Evolutionary conservation across 1,140 invertebrate species (phyloP).

Genomic region (Leptinotarsa defecta): DNA sequence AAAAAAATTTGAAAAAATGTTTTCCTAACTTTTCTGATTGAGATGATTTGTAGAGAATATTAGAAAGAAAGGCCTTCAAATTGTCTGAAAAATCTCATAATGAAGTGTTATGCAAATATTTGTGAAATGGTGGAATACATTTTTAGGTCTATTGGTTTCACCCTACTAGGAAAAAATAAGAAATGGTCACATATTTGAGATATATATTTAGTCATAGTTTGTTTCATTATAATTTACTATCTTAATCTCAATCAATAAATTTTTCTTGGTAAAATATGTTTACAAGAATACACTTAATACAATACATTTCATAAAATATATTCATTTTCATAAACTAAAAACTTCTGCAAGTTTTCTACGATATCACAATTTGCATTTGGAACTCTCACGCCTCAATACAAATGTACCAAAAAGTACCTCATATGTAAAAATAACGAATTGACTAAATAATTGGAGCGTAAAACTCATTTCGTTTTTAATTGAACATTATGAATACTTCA

Average conservation of each 20-base stretch:
- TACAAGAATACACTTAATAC: slow-evolving; percentile 54
- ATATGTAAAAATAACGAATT: slow-evolving; percentile 10
- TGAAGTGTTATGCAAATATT: too few relatives aligned
- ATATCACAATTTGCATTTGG: slow-evolving; percentile 55
- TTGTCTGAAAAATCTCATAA: too few relatives aligned
- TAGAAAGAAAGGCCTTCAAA: too few relatives aligned
- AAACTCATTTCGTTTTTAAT: slow-evolving; percentile 2
- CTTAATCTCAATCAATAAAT: slow-evolving; percentile 15
- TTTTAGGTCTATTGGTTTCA: too few relatives aligned
- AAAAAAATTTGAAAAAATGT: too few relatives aligned
- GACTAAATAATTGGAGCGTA: slow-evolving; percentile 9
- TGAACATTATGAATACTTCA: slow-evolving; percentile 1
- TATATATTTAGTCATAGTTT: slow-evolving; percentile 7
- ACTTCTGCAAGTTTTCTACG: slow-evolving; percentile 49
- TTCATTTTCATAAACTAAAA: slow-evolving; percentile 46
- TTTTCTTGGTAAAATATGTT: slow-evolving; percentile 33
- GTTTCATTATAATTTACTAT: slow-evolving; percentile 1
- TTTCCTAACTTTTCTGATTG: too few relatives aligned
- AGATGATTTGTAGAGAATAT: too few relatives aligned
- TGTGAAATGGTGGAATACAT: too few relatives aligned
- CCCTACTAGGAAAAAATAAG: too few relatives aligned
- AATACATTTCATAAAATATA: slow-evolving; percentile 54
- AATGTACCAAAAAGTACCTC: slow-evolving; percentile 23
- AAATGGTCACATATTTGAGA: background rate
- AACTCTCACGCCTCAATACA: slow-evolving; percentile 43